Conservation (phyloP, 2,797 vertebrate genomes). For the Numenius phaeopus region DNA sequence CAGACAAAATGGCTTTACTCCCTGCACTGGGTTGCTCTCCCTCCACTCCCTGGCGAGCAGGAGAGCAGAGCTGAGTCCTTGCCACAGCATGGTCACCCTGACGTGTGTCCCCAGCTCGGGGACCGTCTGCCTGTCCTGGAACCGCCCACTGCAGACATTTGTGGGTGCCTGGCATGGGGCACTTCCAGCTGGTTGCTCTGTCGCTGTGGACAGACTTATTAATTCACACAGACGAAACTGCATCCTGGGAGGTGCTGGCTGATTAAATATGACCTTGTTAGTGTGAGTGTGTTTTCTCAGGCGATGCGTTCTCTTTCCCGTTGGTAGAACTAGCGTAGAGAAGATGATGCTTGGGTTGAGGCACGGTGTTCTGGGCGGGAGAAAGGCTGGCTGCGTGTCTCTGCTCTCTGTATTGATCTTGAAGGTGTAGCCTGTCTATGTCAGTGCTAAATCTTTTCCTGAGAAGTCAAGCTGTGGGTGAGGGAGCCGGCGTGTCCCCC, state of each 20-base stretch:
- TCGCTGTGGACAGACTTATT: not conserved
- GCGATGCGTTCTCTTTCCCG: not conserved
- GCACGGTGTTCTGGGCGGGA: not conserved
- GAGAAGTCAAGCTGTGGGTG: rapidly evolving
- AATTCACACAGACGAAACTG: not conserved
- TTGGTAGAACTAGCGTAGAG: not conserved
- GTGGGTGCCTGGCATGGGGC: not conserved
- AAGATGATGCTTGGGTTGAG: not conserved
- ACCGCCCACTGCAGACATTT: not conserved
- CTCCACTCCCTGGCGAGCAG: not conserved
- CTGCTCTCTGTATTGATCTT: not conserved
- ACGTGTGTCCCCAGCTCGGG: not conserved
- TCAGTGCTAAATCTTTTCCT: not conserved
- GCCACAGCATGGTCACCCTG: not conserved
- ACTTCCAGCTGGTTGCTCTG: not conserved
- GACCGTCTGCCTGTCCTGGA: not conserved
- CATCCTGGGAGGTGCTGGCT: not conserved
- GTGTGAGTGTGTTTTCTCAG: not conserved
- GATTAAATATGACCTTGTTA: slow-evolving; percentile 49
- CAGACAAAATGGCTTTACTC: not conserved
- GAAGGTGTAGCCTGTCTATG: not conserved
- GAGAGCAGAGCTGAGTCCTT: not conserved
- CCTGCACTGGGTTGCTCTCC: rapidly evolving
- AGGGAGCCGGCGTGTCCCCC: rapidly evolving
- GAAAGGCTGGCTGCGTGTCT: not conserved